phyloP scores from a whole-genome alignment of 1,140 invertebrate genomes.

The Cyrtorhinus lividipennis region DNA sequence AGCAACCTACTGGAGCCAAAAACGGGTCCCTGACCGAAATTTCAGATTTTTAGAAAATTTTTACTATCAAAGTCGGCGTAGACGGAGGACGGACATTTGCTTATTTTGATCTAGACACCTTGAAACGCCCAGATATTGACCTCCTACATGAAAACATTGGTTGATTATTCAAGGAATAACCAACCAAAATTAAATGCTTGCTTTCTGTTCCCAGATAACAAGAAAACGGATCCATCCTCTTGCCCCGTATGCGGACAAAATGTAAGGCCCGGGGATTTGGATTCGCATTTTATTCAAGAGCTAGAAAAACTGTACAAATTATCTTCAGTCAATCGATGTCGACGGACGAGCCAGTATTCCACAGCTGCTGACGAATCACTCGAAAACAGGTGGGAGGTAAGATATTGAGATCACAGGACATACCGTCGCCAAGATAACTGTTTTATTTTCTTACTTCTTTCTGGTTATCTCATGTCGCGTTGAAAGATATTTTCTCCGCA shows the following conservation, averaged over 20 bases:
- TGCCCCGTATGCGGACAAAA: constrained; percentile 69
- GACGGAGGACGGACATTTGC: no score
- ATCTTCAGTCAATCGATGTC: constrained; percentile 34
- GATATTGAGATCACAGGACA: no score
- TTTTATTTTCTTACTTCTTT: neutral
- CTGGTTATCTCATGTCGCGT: neutral
- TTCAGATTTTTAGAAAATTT: no score
- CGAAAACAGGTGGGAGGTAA: constrained; percentile 59
- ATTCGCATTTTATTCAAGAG: constrained; percentile 58
- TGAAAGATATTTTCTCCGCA: neutral
- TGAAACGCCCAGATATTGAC: no score
- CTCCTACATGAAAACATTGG: no score
- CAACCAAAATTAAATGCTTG: no score
- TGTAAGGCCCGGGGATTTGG: constrained; percentile 53
- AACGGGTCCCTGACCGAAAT: no score
- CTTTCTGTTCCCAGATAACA: constrained; percentile 14
- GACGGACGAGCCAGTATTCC: constrained; percentile 31
- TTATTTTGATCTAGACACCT: no score
- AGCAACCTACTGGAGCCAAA: no score
- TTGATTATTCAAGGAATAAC: no score
- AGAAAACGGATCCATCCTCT: constrained; percentile 40
- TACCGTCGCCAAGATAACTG: no score
- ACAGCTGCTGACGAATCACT: constrained; percentile 41
- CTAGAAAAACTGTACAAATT: constrained; percentile 56
- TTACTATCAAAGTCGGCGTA: no score